Base-by-base conservation (phyloP, 2,888 invertebrate genomes). In the Suillia variegata region DNA sequence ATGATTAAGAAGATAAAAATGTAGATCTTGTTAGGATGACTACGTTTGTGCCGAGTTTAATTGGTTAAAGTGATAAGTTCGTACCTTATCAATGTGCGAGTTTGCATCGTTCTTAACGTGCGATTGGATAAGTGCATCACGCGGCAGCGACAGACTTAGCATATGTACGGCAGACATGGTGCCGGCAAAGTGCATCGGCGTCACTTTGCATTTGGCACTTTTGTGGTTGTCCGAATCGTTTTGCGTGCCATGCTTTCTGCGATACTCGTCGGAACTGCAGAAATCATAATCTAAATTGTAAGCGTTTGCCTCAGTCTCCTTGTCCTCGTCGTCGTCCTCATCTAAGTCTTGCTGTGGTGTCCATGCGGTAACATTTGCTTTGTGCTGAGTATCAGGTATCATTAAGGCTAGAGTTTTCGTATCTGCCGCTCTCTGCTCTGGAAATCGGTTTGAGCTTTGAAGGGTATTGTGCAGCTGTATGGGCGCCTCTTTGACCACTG, bases 261-360 rank as follows among this genome's bases (percentile, higher is more conserved):
- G n/a, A n/a, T 18, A 8, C n/a, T 49, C 70, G 24, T 70, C 70
- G 1, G 70, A 70, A 57, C 82, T 83, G 67, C 83, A 84, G 8
- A 3, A 21, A 12, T 70, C 69, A 42, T 65, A 65, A 10, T 56
- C 1, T 59, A 59, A 63, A 34, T 67, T 67, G 24, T 69, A 54
- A 61, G 67, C 45, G 26, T 56, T 66, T 26, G 66, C 56, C 10
- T 42, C 57, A 20, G 51, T 20, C 5, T 59, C 58, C 21, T 54
- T 45, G 1, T 72, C 71, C 13, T 70, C 73, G n/a, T 68, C 83
- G 2, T 73, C 68, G 1, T 89, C 89, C 2, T 89, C 90, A 34
- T 86, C 89, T n/a, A 94, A 84, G 79, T 94, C 94, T 77, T 93
- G 93, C 71, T 93, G 92, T 0, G 94, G 93, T 0, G 93, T 93